Base-by-base conservation (phyloP, 1,140 invertebrate genomes). In the Ceratosolen solmsi region DNA sequence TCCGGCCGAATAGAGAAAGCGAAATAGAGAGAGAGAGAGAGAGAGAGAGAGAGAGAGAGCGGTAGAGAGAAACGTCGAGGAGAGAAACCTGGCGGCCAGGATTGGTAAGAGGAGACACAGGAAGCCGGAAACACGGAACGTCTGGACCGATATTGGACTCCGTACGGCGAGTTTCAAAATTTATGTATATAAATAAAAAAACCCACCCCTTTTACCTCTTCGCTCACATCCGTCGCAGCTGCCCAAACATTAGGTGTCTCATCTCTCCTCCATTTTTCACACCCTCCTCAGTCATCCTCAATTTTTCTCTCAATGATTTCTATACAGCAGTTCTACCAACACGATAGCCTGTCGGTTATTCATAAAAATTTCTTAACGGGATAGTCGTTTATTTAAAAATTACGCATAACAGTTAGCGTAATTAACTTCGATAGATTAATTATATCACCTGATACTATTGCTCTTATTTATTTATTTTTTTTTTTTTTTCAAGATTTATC, bases 81-180 rank as follows among this genome's bases (percentile, higher is more conserved):
- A 68, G 63, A 38, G 63, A 68, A 72, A 76, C 74, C 58, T 70
- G 76, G 63, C 63, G 76, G 63, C 63, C 63, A 68, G 17, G 17
- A 36, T 36, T 74, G 72, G 51, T 49, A 74, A 74, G 70, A 13
- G 49, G 58, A 72, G 70, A 49, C 70, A 88, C 89, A 91, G 90
- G 89, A 91, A 91, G 87, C 86, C 87, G 87, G 88, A 88, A 88
- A 88, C 86, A 80, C 83, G 84, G 78, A 88, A 77, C 86, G 88
- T 89, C 88, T 90, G 89, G 88, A 90, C 89, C 74, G 80, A 80
- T 79, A 68, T 68, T 33, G 63, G 80, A 84, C 75, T 84, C 82
- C 80, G 22, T 49, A 20, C 79, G 63, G 77, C 83, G 86, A 85
- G 85, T 84, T 85, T 54, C 80, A 38, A 81, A 81, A 76, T 81